Percentiles rank a stretch among this genome's conserved stretches.
These are phyloP conservation scores for Melospiza melodia DNA, from an alignment of 2,113 vertebrate genomes.

Conservation along the genomic window DNA sequence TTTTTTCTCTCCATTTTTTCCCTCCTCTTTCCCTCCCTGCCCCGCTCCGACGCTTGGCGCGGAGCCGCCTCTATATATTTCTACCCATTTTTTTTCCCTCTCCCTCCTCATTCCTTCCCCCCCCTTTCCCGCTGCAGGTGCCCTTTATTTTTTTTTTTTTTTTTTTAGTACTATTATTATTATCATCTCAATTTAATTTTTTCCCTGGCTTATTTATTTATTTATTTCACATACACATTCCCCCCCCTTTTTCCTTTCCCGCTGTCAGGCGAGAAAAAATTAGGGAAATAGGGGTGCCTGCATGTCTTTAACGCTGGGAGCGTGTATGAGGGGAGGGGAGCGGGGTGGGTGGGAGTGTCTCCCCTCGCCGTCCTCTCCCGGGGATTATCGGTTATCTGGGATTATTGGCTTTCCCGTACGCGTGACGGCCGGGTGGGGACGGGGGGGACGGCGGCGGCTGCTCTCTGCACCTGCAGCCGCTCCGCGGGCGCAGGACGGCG, in stretches of 20 bases:
- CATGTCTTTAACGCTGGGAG: neutral
- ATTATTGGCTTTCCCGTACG: constrained; percentile 12
- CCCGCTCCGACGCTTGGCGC: constrained; percentile 3
- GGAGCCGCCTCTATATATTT: constrained; percentile 41
- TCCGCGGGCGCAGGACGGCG: constrained; percentile 12
- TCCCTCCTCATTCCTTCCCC: neutral
- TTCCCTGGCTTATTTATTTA: neutral
- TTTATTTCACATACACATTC: neutral
- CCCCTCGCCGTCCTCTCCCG: constrained; percentile 8
- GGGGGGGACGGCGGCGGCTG: neutral
- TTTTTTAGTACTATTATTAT: neutral
- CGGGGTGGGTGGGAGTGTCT: neutral
- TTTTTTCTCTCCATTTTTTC: neutral
- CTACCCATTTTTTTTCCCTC: neutral
- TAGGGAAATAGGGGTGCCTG: neutral
- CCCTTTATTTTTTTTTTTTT: neutral
- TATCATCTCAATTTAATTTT: neutral
- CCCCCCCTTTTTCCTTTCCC: neutral
- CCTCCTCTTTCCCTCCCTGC: neutral
- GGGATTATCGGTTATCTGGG: constrained; percentile 38
- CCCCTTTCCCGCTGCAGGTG: constrained; percentile 24
- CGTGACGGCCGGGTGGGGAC: neutral
- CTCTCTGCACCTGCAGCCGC: constrained; percentile 49
- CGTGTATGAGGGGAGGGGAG: neutral
- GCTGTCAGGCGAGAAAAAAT: neutral